A percentile compares a stretch with the other conserved stretches of the same genome.
These are phyloP conservation scores for Glyphotaelius pellucidus DNA, from an alignment of 2,888 invertebrate species.

Conservation along the genomic window DNA sequence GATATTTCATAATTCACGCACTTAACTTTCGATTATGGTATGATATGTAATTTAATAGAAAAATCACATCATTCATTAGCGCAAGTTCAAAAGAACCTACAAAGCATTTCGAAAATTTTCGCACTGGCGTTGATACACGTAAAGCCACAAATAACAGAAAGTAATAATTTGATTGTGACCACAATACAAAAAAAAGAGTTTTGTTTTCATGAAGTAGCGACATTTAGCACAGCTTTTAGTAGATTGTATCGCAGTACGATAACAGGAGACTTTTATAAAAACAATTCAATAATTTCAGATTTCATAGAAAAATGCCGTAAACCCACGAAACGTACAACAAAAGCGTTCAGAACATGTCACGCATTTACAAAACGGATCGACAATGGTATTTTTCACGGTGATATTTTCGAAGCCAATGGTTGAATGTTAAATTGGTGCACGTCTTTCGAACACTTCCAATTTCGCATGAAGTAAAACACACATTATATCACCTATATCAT, in stretches of 20 bases:
- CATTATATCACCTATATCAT: neutral
- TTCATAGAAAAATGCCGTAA: neutral
- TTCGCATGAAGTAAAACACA: neutral
- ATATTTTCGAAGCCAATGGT: neutral
- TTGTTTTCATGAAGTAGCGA: neutral
- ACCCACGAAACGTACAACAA: neutral
- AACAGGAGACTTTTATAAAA: neutral
- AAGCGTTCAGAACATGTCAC: neutral
- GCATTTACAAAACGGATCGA: neutral
- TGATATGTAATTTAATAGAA: no score
- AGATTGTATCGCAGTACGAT: neutral
- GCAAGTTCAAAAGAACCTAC: neutral
- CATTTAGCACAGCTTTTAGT: neutral
- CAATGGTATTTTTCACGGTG: neutral
- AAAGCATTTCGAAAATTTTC: neutral
- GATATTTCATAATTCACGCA: neutral
- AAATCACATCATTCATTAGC: neutral
- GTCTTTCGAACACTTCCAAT: neutral
- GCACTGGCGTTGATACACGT: no score
- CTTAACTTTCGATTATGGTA: neutral
- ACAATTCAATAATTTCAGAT: neutral
- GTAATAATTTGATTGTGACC: no score
- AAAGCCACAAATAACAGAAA: no score
- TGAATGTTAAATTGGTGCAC: neutral
- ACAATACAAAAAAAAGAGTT: neutral